Conservation (phyloP, 1,140 invertebrate genomes). For the Asobara japonica region DNA sequence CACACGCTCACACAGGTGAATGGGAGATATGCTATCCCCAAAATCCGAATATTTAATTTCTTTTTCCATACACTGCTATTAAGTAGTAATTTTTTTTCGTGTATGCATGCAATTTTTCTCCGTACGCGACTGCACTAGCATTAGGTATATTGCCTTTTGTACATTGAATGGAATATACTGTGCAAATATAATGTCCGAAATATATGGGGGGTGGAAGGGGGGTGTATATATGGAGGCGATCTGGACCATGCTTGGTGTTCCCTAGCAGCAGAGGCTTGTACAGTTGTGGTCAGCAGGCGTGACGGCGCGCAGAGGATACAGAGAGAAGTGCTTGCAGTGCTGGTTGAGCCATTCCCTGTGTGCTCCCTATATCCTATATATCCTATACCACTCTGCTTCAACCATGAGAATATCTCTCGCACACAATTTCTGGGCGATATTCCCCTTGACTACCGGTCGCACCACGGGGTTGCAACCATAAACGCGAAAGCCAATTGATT, state of each 20-base stretch:
- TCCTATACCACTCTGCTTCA: background rate
- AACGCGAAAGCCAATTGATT: slow-evolving; percentile 64
- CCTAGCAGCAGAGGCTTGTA: slow-evolving; percentile 42
- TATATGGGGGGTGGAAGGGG: too few relatives aligned
- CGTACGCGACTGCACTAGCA: slow-evolving; percentile 31
- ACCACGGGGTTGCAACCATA: slow-evolving; percentile 61
- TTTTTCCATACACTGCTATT: too few relatives aligned
- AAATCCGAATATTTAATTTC: too few relatives aligned
- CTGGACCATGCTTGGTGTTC: slow-evolving; percentile 24
- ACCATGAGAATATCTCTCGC: slow-evolving; percentile 18
- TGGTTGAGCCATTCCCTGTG: slow-evolving; percentile 50
- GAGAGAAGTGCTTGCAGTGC: slow-evolving; percentile 35
- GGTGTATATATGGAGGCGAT: slow-evolving; percentile 10
- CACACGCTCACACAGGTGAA: too few relatives aligned
- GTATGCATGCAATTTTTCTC: too few relatives aligned
- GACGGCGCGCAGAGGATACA: slow-evolving; percentile 57
- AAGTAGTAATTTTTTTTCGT: background rate
- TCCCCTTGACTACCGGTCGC: slow-evolving; percentile 55
- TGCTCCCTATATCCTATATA: slow-evolving; percentile 48
- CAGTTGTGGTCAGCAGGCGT: slow-evolving; percentile 64
- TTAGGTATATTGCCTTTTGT: background rate
- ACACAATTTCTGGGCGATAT: slow-evolving; percentile 35
- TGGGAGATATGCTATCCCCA: too few relatives aligned
- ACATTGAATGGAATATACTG: background rate
- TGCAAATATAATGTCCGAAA: background rate